Evolutionary conservation across 2,888 invertebrate species (phyloP), one percentile per base, ranked within the genome.

Genomic region (Cantharis lateralis): DNA sequence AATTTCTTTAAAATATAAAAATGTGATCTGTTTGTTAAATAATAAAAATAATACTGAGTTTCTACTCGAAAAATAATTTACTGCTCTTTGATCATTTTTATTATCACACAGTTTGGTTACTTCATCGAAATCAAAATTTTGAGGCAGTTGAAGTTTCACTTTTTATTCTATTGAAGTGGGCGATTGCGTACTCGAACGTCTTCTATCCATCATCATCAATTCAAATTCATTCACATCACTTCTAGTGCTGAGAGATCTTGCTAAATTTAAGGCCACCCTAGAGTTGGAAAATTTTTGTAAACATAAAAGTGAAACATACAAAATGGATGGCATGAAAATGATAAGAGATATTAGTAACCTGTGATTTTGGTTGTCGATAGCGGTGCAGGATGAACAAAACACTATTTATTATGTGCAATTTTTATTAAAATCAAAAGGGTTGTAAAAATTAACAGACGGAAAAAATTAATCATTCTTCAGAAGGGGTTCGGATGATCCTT

Each of bases 241-340:
- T 73, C 80, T 82, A 18, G 70, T 79, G 62, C 84, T 83, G 10
- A 83, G 18, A 9, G 84, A 84, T 62, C 83, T 66, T 9, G 80
- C 81, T 62, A 83, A 79, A 79, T 83, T 84, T 69, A 81, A 62
- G 71, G 82, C 81, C 62, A 82, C 72, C 68, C 83, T 83, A 74
- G 16, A 78, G 78, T 68, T 48, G 10, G 10, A 68, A 15, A n/a
- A 15, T n/a, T 24, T 64, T 62, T 61, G 11, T 71, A 3, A 32
- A 32, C 32, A 32, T 13, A 32, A 13, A 32, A 32, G 18, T 16
- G 15, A 18, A 18, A 16, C 7, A 63, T 18, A 16, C 7, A 63
- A 10, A 63, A 32, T 3, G 11, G 3, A 13, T 28, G 28, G 28
- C 10, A 28, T 28, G 28, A 28, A 24, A 13, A 32, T 32, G 13